Evolutionary conservation across 2,113 vertebrate genomes (phyloP).

Genomic region (Macaca mulatta): DNA sequence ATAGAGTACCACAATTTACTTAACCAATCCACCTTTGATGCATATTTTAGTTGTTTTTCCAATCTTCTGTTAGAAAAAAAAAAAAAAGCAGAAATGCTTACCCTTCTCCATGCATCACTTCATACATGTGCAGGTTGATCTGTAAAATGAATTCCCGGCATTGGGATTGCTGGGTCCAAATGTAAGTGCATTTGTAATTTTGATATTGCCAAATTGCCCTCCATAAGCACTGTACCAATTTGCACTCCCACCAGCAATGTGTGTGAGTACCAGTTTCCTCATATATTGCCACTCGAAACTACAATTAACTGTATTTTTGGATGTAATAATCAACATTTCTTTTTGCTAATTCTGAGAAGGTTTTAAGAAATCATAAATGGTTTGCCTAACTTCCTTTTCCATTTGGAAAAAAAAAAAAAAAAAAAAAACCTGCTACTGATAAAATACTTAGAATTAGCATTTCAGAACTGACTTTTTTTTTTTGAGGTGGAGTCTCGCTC

Average conservation of each 20-base stretch:
- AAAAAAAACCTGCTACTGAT: neutral
- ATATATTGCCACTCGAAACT: neutral
- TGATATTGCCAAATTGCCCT: neutral
- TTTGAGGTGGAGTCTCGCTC: too few species aligned
- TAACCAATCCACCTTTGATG: neutral
- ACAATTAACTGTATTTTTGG: neutral
- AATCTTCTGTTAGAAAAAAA: neutral
- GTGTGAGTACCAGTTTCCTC: neutral
- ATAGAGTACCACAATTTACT: neutral
- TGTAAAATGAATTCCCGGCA: neutral
- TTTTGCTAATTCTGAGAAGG: neutral
- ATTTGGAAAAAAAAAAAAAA: neutral
- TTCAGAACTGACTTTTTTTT: neutral
- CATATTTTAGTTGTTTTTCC: neutral
- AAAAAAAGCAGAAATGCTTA: neutral
- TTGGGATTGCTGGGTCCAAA: neutral
- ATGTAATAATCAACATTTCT: neutral
- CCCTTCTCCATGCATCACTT: neutral
- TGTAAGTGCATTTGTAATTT: neutral
- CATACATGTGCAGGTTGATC: neutral
- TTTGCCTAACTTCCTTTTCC: conserved; percentile 16
- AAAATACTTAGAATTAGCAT: conserved; percentile 18
- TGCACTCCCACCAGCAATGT: neutral
- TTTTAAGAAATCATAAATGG: conserved; percentile 38
- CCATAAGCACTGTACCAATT: fast-evolving